Evolutionary conservation across 2,797 vertebrate genomes (phyloP), one percentile per base, ranked within the genome.

Genomic region (Spinibarbus caldwelli): DNA sequence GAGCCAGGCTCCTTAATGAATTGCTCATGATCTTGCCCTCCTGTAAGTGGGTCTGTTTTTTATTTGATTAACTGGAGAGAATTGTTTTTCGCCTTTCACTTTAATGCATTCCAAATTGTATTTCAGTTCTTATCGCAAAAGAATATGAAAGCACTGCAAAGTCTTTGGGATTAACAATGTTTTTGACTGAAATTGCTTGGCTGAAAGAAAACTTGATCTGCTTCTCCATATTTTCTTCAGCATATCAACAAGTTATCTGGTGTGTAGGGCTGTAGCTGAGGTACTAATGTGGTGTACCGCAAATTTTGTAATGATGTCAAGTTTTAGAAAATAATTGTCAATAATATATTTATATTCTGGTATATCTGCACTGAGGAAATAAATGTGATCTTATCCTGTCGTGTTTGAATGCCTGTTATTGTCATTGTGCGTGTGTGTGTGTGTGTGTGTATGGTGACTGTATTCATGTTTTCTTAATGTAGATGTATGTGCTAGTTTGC

Each of bases 301-400:
- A 89, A 73, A 87, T 90, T 90, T 91, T 86, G 88, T 89, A 85
- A 88, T 84, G 36, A 89, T 86, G 82, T 89, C 54, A 83, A 86
- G 87, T 90, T 90, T 89, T 89, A 87, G 87, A 87, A 83, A 79
- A 89, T 82, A 86, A 77, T 83, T 85, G 89, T 90, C 54, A 57
- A 85, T 88, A 85, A 85, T 89, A 87, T 90, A 90, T 92, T 89
- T 91, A 91, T 91, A 89, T 88, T 87, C 89, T 92, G 90, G 76
- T 93, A 89, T 92, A 91, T 93, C 88, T 93, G 90, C 92, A 87
- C 87, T 89, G 86, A 90, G 78, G 67, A 93, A 95, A 96, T 95
- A 95, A 94, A 95, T 93, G 88, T 92, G 82, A 90, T 89, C 76
- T 89, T 89, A 85, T 84, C 87, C 78, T 87, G 12, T 43, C 14